These are phyloP conservation scores for Drosophila teissieri DNA, from an alignment of 1,140 invertebrate genomes.

Conservation along the genomic window DNA sequence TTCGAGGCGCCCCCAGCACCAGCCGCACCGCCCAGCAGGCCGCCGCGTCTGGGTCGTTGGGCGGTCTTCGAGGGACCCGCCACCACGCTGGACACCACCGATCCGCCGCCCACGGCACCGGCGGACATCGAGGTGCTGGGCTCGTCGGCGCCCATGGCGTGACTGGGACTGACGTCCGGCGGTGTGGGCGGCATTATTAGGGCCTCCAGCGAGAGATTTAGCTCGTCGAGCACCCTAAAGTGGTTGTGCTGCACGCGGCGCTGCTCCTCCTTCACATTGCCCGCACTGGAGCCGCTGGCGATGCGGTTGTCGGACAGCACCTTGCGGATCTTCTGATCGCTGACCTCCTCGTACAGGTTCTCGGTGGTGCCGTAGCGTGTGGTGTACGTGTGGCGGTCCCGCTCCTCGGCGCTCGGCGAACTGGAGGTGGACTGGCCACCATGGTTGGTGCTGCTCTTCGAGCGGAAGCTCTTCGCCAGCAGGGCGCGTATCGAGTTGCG, in stretches of 20 bases:
- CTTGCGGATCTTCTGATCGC: conserved; percentile 86
- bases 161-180: conserved; percentile 70
- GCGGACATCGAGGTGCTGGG: conserved; percentile 68
- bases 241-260: conserved; percentile 91
- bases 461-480: conserved; percentile 78
- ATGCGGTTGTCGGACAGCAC: conserved; percentile 85
- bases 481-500: conserved; percentile 83
- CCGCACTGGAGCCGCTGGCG: conserved; percentile 86
- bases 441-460: conserved; percentile 65
- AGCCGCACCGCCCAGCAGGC: conserved; percentile 68
- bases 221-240: conserved; percentile 91
- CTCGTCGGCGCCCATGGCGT: conserved; percentile 34
- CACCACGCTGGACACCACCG: conserved; percentile 51
- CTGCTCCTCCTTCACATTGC: conserved; percentile 91
- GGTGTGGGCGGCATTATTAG: conserved; percentile 91
- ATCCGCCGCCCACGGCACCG: conserved; percentile 1
- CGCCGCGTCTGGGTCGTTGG: conserved; percentile 65
- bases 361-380: conserved; percentile 93
- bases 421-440: conserved; percentile 65
- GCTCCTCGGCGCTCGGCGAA: conserved; percentile 73
- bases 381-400: conserved; percentile 88
- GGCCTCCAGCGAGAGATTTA: conserved; percentile 94
- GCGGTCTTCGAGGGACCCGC: conserved; percentile 72
- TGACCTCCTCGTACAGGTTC: conserved; percentile 95
- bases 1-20: conserved; percentile 42